Evolutionary conservation across 2,797 vertebrate genomes (phyloP).

Genomic region (Xiphorhynchus erythropygius): DNA sequence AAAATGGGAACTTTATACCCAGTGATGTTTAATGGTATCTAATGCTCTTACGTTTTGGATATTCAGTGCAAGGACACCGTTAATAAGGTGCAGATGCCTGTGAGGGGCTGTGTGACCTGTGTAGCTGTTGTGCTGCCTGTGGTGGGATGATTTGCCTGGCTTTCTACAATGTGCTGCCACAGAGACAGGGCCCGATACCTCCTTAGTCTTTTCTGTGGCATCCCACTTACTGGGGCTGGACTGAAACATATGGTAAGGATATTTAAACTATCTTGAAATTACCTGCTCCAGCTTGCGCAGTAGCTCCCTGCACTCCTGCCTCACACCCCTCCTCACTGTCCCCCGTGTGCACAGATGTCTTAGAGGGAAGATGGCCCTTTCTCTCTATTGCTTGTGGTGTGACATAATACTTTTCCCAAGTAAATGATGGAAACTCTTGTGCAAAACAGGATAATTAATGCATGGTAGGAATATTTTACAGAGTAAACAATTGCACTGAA

Average conservation of each 20-base stretch:
- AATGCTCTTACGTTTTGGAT: background rate
- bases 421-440: background rate
- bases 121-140: background rate
- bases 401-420: background rate
- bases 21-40: background rate
- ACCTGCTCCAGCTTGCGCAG: background rate
- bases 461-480: background rate
- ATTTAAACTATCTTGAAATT: background rate
- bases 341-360: background rate
- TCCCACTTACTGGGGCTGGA: rapidly evolving
- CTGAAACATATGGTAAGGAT: background rate
- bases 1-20: background rate
- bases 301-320: background rate
- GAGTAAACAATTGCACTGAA: background rate
- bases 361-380: background rate
- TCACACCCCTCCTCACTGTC: background rate
- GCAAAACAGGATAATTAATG: background rate
- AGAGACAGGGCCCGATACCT: background rate
- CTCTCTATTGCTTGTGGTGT: background rate
- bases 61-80: background rate
- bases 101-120: rapidly evolving
- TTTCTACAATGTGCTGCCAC: background rate
- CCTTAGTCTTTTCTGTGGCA: rapidly evolving
- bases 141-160: background rate
- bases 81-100: rapidly evolving